A percentile compares a stretch with the other conserved stretches of the same genome.
These are phyloP conservation scores for Deilephila elpenor DNA, from an alignment of 2,888 invertebrate species.

Conservation along the genomic window DNA sequence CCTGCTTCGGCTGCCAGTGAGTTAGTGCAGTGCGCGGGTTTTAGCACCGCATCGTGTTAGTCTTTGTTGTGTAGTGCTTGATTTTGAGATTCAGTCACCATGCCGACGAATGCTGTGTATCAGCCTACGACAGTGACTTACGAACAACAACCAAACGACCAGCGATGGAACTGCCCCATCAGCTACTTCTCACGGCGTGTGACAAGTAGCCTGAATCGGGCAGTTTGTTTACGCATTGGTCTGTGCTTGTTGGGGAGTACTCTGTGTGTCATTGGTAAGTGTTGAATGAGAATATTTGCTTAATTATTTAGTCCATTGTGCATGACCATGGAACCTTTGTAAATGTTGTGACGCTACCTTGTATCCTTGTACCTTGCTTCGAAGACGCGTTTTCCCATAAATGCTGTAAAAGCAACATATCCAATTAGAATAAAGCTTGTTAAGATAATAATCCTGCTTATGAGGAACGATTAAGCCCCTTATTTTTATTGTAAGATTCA, in stretches of 20 bases:
- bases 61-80: slow-evolving; percentile 37
- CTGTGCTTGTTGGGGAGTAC: slow-evolving; percentile 75
- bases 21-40: slow-evolving; percentile 38
- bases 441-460: not conserved
- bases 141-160: slow-evolving; percentile 85
- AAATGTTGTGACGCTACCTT: not conserved
- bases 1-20: slow-evolving; percentile 40
- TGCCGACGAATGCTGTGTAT: slow-evolving; percentile 90
- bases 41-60: slow-evolving; percentile 29
- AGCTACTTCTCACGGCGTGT: slow-evolving; percentile 81
- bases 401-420: not conserved
- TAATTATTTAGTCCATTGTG: not conserved
- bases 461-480: no score
- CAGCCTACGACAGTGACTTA: slow-evolving; percentile 92
- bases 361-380: not conserved
- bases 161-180: slow-evolving; percentile 84
- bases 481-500: not conserved
- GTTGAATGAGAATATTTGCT: slow-evolving; percentile 16
- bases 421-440: not conserved
- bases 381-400: not conserved
- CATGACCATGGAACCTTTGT: not conserved
- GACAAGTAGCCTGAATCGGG: slow-evolving; percentile 77
- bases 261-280: slow-evolving; percentile 75
- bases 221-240: slow-evolving; percentile 72
- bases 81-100: slow-evolving; percentile 60